Evolutionary conservation across 2,888 invertebrate genomes (phyloP).

Genomic region (Parnassius apollo): DNA sequence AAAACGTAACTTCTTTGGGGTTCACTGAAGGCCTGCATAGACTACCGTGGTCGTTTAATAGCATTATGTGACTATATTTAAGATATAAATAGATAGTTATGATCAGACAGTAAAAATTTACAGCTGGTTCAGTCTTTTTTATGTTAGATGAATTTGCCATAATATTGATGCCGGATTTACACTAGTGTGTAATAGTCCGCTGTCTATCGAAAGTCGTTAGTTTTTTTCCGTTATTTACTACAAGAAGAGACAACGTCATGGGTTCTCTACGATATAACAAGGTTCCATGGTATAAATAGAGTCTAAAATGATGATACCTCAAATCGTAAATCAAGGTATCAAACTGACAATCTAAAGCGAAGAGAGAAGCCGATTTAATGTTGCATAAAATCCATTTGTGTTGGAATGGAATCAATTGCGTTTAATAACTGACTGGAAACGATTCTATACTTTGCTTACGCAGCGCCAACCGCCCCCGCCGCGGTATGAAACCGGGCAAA

Average conservation of each 20-base stretch:
- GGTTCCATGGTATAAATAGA: conserved; percentile 1
- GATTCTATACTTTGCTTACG: conserved; percentile 4
- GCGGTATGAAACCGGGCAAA: conserved; percentile 33
- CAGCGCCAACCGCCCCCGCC: conserved; percentile 17
- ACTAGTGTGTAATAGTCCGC: neutral
- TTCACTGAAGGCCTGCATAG: too few relatives aligned
- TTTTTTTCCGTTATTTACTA: too few relatives aligned
- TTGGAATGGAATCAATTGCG: conserved; percentile 32
- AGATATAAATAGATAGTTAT: too few relatives aligned
- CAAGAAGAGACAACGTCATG: too few relatives aligned
- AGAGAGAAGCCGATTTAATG: conserved; percentile 26
- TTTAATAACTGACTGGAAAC: conserved; percentile 30
- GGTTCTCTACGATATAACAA: neutral
- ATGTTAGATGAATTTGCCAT: too few relatives aligned
- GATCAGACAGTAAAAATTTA: too few relatives aligned
- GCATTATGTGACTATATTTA: too few relatives aligned
- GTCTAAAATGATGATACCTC: conserved; percentile 21
- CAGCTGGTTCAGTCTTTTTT: too few relatives aligned
- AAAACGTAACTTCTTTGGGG: too few relatives aligned
- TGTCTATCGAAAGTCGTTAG: too few relatives aligned
- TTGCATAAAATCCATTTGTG: conserved; percentile 32
- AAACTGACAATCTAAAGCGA: conserved; percentile 24
- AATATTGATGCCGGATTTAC: too few relatives aligned
- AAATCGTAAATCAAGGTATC: conserved; percentile 26
- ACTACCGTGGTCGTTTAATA: too few relatives aligned